Percentiles rank a stretch among this genome's conserved stretches.
Evolutionary conservation across 2,888 invertebrate species (phyloP).

Genomic region (Malachius bipustulatus): DNA sequence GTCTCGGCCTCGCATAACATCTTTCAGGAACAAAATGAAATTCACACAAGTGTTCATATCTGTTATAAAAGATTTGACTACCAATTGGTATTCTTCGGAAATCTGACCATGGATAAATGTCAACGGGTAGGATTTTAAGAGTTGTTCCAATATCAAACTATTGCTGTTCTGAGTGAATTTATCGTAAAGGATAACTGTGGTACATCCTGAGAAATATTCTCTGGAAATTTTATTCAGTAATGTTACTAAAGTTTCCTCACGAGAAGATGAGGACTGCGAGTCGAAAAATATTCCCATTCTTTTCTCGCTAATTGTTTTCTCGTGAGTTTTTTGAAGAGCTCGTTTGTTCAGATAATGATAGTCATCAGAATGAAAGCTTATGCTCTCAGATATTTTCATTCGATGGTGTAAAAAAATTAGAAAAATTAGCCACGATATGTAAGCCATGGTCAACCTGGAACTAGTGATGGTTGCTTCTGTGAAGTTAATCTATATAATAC

Average conservation of each 20-base stretch:
- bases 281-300: conserved; percentile 31
- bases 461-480: too few species aligned
- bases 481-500: too few species aligned
- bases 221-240: conserved; percentile 48
- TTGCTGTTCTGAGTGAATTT: conserved; percentile 44
- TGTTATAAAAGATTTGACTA: conserved; percentile 38
- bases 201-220: conserved; percentile 51
- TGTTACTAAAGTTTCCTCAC: conserved; percentile 47
- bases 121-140: conserved; percentile 45
- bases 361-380: too few species aligned
- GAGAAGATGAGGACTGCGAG: conserved; percentile 30
- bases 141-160: conserved; percentile 43
- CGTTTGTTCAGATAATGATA: too few species aligned
- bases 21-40: conserved; percentile 55
- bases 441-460: too few species aligned
- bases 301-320: conserved; percentile 32
- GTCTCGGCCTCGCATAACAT: conserved; percentile 46
- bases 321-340: conserved; percentile 34
- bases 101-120: conserved; percentile 52
- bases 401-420: too few species aligned
- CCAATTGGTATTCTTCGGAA: conserved; percentile 38
- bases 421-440: too few species aligned
- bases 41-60: conserved; percentile 44
- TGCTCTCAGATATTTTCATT: too few species aligned
- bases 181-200: conserved; percentile 57